These are phyloP conservation scores for Podarcis cretensis DNA, from an alignment of 2,113 vertebrate species.

Conservation along the genomic window DNA sequence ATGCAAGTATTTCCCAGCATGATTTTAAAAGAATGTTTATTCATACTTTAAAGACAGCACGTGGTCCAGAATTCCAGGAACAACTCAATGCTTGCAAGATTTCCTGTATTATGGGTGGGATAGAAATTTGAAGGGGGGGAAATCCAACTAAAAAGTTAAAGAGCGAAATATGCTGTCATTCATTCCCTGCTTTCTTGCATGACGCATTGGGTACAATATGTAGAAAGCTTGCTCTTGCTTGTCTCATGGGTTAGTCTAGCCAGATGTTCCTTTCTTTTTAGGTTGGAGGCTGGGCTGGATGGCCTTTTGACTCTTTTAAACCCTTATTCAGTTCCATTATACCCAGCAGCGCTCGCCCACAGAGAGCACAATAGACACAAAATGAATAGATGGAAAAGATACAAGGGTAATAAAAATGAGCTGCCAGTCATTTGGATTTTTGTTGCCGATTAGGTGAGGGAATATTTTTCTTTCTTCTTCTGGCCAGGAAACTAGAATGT, in stretches of 20 bases:
- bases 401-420: not conserved
- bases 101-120: no score
- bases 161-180: no score
- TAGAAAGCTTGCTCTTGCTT: not conserved
- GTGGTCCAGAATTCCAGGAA: no score
- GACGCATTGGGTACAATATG: not conserved
- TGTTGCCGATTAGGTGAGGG: not conserved
- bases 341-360: not conserved
- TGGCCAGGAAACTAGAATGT: not conserved
- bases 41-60: no score
- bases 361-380: not conserved
- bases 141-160: no score
- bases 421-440: not conserved
- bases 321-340: not conserved
- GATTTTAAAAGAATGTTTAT: no score
- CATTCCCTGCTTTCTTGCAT: not conserved
- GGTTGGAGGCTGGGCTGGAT: not conserved
- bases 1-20: no score
- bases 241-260: no score
- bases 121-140: no score
- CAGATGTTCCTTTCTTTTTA: not conserved
- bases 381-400: not conserved
- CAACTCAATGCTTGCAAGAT: no score
- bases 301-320: not conserved
- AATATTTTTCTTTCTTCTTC: not conserved